A percentile compares a stretch with the other conserved stretches of the same genome.
Evolutionary conservation across 2,113 vertebrate species (phyloP).

Genomic region (Pachyramphus minor): DNA sequence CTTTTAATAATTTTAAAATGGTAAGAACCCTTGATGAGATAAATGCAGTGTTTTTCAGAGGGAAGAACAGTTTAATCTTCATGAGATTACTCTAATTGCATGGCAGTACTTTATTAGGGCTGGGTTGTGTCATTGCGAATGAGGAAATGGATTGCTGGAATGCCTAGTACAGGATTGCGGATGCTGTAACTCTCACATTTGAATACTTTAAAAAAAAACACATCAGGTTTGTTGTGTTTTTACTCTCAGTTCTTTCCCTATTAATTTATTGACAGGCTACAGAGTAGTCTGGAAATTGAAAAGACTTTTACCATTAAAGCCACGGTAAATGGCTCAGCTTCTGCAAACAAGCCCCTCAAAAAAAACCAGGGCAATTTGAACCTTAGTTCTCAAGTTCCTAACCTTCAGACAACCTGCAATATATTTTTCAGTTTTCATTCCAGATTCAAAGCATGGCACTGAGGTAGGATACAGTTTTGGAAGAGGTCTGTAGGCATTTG

Average conservation of each 20-base stretch:
- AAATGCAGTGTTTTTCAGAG: conserved; percentile 5
- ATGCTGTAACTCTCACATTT: not conserved
- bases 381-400: not conserved
- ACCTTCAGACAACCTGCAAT: not conserved
- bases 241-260: not conserved
- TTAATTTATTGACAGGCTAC: not conserved
- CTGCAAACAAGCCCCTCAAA: not conserved
- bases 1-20: not conserved
- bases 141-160: not conserved
- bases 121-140: not conserved
- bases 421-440: not conserved
- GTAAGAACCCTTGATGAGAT: not conserved
- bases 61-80: not conserved
- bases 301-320: not conserved
- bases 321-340: not conserved
- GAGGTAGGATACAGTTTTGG: not conserved
- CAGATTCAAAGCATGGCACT: not conserved
- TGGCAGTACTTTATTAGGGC: not conserved
- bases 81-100: not conserved
- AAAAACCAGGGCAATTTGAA: not conserved
- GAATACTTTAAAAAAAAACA: not conserved
- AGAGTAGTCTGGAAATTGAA: not conserved
- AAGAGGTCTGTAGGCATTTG: not conserved
- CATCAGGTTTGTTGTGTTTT: not conserved
- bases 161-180: not conserved